Percentiles rank a stretch among this genome's conserved stretches.
These are phyloP conservation scores for Spea hammondii DNA, from an alignment of 2,797 vertebrate species.

Conservation along the genomic window DNA sequence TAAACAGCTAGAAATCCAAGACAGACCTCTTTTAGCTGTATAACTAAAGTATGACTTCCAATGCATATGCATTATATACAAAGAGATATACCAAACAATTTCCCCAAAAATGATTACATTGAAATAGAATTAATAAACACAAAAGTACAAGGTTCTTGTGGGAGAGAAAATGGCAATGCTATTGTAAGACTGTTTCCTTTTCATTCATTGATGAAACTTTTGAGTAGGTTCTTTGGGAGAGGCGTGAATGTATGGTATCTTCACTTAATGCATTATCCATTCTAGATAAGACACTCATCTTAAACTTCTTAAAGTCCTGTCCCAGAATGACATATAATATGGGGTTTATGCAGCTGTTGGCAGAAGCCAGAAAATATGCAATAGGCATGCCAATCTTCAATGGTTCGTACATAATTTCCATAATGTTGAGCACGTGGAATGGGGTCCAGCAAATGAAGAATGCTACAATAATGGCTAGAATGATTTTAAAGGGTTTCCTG, in stretches of 20 bases:
- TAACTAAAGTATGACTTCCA: too few species aligned
- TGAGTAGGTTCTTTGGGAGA: conserved; percentile 81
- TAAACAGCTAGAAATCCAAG: too few species aligned
- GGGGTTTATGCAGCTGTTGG: conserved; percentile 94
- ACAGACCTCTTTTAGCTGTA: too few species aligned
- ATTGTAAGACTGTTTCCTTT: conserved; percentile 67
- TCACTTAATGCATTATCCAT: conserved; percentile 86
- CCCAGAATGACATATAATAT: conserved; percentile 91
- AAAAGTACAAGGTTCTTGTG: too few species aligned
- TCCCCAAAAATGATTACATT: too few species aligned
- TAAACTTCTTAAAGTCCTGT: conserved; percentile 87
- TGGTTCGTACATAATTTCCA: conserved; percentile 65
- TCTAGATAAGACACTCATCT: conserved; percentile 78
- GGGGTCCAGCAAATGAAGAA: conserved; percentile 93
- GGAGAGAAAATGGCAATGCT: neutral
- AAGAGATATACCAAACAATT: too few species aligned
- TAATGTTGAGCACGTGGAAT: conserved; percentile 77
- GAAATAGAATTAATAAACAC: too few species aligned
- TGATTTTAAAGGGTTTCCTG: conserved; percentile 87
- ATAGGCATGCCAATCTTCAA: conserved; percentile 71
- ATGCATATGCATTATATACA: too few species aligned
- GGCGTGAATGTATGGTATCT: conserved; percentile 71
- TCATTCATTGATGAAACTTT: conserved; percentile 69
- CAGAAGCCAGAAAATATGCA: conserved; percentile 73
- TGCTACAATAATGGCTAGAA: conserved; percentile 78